Percentiles rank a stretch among this genome's conserved stretches.
phyloP scores from a whole-genome alignment of 2,113 vertebrate genomes.

The Lophius piscatorius region DNA sequence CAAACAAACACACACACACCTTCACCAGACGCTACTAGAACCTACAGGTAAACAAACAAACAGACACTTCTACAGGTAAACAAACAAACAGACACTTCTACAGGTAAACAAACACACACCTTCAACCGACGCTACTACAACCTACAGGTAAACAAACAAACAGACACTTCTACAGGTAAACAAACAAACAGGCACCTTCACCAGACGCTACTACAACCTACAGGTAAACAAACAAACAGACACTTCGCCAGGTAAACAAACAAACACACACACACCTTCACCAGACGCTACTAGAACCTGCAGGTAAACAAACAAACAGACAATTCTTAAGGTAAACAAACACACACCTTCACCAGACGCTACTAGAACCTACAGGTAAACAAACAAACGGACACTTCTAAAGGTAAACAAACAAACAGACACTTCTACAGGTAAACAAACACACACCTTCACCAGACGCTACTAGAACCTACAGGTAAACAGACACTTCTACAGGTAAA shows the following conservation, averaged over 20 bases:
- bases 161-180: constrained; percentile 81
- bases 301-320: constrained; percentile 73
- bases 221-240: constrained; percentile 73
- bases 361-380: constrained; percentile 86
- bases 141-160: constrained; percentile 71
- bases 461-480: constrained; percentile 86
- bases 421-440: constrained; percentile 78
- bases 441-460: constrained; percentile 82
- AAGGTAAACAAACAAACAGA: constrained; percentile 73
- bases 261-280: constrained; percentile 80
- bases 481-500: no score
- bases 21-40: constrained; percentile 88
- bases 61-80: constrained; percentile 81
- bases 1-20: constrained; percentile 61
- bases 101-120: no score
- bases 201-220: constrained; percentile 85
- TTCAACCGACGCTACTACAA: constrained; percentile 88
- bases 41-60: constrained; percentile 71
- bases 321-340: no score
- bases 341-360: constrained; percentile 85
- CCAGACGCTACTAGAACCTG: constrained; percentile 85
- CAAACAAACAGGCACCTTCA: constrained; percentile 76
- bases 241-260: constrained; percentile 80
- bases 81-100: no score
- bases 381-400: constrained; percentile 8